A percentile compares a stretch with the other conserved stretches of the same genome.
These are phyloP conservation scores for Pyrrhia umbra DNA, from an alignment of 2,888 invertebrate species.

Conservation along the genomic window DNA sequence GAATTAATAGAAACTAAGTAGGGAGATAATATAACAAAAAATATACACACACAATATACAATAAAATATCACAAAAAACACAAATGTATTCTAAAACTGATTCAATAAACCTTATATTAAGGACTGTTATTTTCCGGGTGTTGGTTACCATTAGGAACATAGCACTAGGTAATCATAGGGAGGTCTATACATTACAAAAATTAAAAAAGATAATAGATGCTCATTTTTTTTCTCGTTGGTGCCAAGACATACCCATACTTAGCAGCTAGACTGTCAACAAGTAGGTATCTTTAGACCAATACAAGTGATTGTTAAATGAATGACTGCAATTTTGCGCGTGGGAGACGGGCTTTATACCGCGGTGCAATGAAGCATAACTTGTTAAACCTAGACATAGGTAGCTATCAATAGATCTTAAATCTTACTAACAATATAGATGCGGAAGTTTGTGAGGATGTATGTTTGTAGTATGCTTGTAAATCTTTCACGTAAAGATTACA, in stretches of 20 bases:
- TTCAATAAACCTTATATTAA: not conserved
- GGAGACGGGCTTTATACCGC: not conserved
- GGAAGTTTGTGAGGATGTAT: no score
- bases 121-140: not conserved
- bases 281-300: not conserved
- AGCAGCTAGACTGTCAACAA: not conserved
- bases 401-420: no score
- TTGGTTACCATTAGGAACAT: not conserved
- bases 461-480: no score
- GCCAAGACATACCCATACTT: not conserved
- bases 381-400: no score
- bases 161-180: not conserved
- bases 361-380: not conserved
- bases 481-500: not conserved
- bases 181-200: no score
- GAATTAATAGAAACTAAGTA: no score
- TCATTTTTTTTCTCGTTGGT: not conserved
- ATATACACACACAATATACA: no score
- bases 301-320: not conserved
- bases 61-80: not conserved
- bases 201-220: not conserved
- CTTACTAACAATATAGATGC: no score
- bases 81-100: not conserved
- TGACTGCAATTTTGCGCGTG: not conserved
- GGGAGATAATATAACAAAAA: no score